Percentiles rank a stretch among this genome's conserved stretches.
phyloP scores from a whole-genome alignment of 2,797 vertebrate species.

The Lepilemur ruficaudatus region DNA sequence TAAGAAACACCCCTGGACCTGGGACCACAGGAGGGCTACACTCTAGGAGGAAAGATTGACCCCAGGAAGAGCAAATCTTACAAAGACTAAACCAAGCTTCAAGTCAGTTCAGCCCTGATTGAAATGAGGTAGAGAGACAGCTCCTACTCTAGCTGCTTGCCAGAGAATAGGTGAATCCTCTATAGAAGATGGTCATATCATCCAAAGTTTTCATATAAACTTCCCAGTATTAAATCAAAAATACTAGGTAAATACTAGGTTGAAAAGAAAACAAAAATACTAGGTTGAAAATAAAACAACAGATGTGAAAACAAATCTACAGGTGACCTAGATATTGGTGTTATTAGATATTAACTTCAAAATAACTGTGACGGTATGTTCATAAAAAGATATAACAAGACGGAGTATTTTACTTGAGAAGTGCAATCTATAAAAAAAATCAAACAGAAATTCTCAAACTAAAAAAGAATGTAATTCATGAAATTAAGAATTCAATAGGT shows the following conservation, averaged over 20 bases:
- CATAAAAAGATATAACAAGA: not conserved
- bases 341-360: not conserved
- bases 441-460: conserved; percentile 6
- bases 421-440: not conserved
- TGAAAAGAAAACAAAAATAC: too few species aligned
- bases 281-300: too few species aligned
- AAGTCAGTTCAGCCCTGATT: too few species aligned
- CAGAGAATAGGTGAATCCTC: not conserved
- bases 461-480: not conserved
- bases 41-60: not conserved
- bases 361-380: not conserved
- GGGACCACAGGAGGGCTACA: not conserved
- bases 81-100: not conserved
- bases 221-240: not conserved
- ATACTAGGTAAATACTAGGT: too few species aligned
- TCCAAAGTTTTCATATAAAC: not conserved
- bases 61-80: not conserved
- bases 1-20: not conserved
- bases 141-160: not conserved
- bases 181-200: not conserved
- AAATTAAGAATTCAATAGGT: not conserved
- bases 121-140: not conserved
- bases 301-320: not conserved
- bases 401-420: not conserved
- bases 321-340: not conserved